Evolutionary conservation across 2,797 vertebrate genomes (phyloP), one percentile per base, ranked within the genome.

Genomic region (Echiichthys vipera): DNA sequence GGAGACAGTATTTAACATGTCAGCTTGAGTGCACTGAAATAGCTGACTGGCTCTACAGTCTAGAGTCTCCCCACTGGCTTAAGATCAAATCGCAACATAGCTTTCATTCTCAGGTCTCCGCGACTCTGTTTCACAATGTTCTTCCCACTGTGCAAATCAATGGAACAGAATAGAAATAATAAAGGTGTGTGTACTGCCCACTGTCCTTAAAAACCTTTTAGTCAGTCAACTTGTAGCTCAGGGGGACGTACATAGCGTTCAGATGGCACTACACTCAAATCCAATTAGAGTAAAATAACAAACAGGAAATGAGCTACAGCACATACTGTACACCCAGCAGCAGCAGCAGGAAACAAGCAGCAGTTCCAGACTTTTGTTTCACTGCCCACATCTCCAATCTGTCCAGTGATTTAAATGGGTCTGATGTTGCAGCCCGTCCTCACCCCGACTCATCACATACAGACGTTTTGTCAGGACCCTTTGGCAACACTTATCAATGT

Each of bases 1-100:
- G 78, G 71, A 84, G 61, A 65, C 34, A 22, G 20, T 80, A 75
- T 87, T 81, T 77, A 83, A 81, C 57, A 65, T 65, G 65, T 84
- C 79, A 77, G 73, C 70, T 74, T 69, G 68, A 78, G 71, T 50
- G 56, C 51, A 50, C 42, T 25, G 76, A 87, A 79, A 74, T 51
- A 64, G 56, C 40, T 74, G 70, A 58, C 27, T 79, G 69, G 54
- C 65, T 85, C 55, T 47, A 62, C 50, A 68, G 63, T 27, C 50
- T 57, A 39, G 61, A 40, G 54, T 71, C 17, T 68, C 53, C 63
- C 77, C 42, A 51, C 69, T 76, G 82, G 80, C 80, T 72, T 29
- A n/a, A 83, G 43, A 82, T 78, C 71, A 90, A 82, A 79, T 84
- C 7, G 0, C 58, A 49, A 46, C 29, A 5, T 15, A 59, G 69